phyloP scores from a whole-genome alignment of 2,797 vertebrate species.

The Bradypodion pumilum region DNA sequence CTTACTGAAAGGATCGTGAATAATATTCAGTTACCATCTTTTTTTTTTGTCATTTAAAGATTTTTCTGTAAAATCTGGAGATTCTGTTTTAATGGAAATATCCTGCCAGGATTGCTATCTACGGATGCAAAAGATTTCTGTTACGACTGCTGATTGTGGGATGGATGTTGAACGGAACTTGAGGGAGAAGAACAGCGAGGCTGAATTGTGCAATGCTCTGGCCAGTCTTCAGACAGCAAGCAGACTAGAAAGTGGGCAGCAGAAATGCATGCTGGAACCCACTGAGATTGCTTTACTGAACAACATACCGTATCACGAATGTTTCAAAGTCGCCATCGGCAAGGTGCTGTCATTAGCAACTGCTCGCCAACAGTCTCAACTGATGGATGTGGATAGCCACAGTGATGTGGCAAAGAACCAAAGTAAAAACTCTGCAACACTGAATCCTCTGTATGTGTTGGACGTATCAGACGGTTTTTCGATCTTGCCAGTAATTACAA shows the following conservation, averaged over 20 bases:
- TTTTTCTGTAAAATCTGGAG: slow-evolving; percentile 80
- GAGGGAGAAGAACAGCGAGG: slow-evolving; percentile 77
- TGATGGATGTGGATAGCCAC: slow-evolving; percentile 55
- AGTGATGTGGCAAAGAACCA: slow-evolving; percentile 38
- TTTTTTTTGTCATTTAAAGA: slow-evolving; percentile 69
- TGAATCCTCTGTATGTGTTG: slow-evolving; percentile 84
- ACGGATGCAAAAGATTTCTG: slow-evolving; percentile 83
- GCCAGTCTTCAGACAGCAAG: slow-evolving; percentile 87
- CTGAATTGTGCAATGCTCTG: slow-evolving; percentile 90
- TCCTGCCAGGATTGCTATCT: slow-evolving; percentile 91
- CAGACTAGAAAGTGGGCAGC: slow-evolving; percentile 59
- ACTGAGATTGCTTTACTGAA: slow-evolving; percentile 93
- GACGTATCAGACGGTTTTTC: slow-evolving; percentile 98
- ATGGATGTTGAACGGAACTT: slow-evolving; percentile 66
- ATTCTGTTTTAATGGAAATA: slow-evolving; percentile 87
- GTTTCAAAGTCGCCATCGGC: slow-evolving; percentile 83
- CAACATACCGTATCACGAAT: slow-evolving; percentile 84
- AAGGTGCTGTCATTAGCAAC: slow-evolving; percentile 82
- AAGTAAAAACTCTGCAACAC: background rate
- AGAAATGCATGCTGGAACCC: slow-evolving; percentile 85
- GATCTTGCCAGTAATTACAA: slow-evolving; percentile 88
- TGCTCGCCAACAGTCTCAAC: slow-evolving; percentile 54
- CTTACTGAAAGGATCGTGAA: background rate
- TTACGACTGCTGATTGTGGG: slow-evolving; percentile 69
- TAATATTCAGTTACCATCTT: slow-evolving; percentile 1